Percentiles rank a stretch among this genome's conserved stretches.
These are phyloP conservation scores for Azemiops feae DNA, from an alignment of 2,113 vertebrate genomes.

Conservation along the genomic window DNA sequence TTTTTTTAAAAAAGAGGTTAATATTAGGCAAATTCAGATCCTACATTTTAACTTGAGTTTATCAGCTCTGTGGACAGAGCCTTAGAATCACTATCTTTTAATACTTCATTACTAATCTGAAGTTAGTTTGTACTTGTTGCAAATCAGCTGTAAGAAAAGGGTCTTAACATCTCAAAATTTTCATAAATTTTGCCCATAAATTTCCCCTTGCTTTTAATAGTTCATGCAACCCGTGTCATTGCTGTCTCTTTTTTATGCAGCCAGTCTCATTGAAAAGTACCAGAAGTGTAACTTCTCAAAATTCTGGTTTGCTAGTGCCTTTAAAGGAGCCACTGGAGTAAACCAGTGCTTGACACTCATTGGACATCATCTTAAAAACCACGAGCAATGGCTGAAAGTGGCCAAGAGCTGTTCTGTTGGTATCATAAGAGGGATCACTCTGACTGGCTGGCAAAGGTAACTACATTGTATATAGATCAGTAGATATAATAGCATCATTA, in stretches of 20 bases:
- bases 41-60: not conserved
- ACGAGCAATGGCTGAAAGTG: slow-evolving; percentile 87
- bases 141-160: not conserved
- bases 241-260: slow-evolving; percentile 60
- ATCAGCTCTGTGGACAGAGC: not conserved
- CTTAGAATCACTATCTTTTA: not conserved
- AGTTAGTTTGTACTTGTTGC: not conserved
- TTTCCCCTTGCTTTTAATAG: not conserved
- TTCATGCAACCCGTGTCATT: not conserved
- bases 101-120: not conserved
- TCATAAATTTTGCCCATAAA: not conserved
- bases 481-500: not conserved
- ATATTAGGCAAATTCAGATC: not conserved
- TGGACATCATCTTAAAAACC: slow-evolving; percentile 87
- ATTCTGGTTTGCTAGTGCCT: slow-evolving; percentile 92
- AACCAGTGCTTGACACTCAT: slow-evolving; percentile 78
- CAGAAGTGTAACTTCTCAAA: slow-evolving; percentile 76
- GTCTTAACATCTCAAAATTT: not conserved
- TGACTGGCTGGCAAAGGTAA: slow-evolving; percentile 97
- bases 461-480: not conserved
- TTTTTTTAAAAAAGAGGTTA: not conserved
- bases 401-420: slow-evolving; percentile 61
- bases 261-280: slow-evolving; percentile 84
- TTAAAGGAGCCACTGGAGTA: slow-evolving; percentile 89
- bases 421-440: slow-evolving; percentile 78